These are phyloP conservation scores for Laothoe populi DNA, from an alignment of 2,888 invertebrate species.

Conservation along the genomic window DNA sequence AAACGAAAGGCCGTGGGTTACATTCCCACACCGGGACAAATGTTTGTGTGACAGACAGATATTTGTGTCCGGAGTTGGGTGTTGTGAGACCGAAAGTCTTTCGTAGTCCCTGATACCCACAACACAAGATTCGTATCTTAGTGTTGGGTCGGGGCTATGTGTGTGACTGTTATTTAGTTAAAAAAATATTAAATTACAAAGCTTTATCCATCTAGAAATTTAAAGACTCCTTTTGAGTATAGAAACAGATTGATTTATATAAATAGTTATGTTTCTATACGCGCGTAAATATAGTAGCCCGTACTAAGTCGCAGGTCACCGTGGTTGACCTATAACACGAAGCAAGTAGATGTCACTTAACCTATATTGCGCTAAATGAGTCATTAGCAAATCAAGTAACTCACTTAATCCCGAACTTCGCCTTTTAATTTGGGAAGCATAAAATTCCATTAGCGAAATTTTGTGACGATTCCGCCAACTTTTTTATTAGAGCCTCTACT, in stretches of 20 bases:
- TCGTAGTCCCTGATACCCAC: no score
- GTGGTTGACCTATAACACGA: constrained; percentile 7
- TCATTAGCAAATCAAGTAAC: constrained; percentile 36
- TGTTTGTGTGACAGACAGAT: no score
- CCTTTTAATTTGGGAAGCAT: constrained; percentile 22
- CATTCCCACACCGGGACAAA: no score
- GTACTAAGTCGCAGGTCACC: constrained; percentile 19
- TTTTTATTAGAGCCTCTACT: constrained; percentile 9
- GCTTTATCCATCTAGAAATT: constrained; percentile 1
- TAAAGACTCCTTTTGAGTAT: no score
- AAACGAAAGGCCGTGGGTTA: no score
- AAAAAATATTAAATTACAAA: no score
- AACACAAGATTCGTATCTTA: no score
- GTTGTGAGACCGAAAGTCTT: no score
- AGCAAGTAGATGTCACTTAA: constrained; percentile 31
- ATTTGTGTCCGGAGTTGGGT: no score
- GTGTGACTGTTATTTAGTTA: no score
- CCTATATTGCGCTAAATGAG: constrained; percentile 33
- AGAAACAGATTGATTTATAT: no score
- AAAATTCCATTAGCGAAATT: constrained; percentile 26
- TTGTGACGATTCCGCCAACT: constrained; percentile 10
- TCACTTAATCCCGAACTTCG: constrained; percentile 25
- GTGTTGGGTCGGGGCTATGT: no score
- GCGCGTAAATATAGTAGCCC: constrained; percentile 18
- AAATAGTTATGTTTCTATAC: not conserved